phyloP scores from a whole-genome alignment of 2,113 vertebrate species.

The Ammospiza nelsoni region DNA sequence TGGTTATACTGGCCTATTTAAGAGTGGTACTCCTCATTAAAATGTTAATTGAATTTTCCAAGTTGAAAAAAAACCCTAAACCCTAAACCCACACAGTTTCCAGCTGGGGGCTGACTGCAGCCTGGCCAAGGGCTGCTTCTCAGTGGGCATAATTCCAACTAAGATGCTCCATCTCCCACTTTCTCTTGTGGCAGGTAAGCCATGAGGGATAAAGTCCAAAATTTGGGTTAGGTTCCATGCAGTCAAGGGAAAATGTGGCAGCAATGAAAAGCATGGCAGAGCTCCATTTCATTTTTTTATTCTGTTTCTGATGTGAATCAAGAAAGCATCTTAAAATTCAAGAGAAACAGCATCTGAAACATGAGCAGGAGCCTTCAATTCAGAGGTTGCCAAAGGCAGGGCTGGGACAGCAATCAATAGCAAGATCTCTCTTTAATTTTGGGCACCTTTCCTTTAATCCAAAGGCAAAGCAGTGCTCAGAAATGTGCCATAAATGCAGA shows the following conservation, averaged over 20 bases:
- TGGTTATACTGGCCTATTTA: not conserved
- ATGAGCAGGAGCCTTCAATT: not conserved
- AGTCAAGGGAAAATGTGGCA: not conserved
- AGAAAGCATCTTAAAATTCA: not conserved
- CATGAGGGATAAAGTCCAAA: not conserved
- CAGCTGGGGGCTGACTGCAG: not conserved
- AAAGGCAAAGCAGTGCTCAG: not conserved
- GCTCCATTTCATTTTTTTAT: not conserved
- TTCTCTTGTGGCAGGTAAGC: not conserved
- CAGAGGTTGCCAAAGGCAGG: not conserved
- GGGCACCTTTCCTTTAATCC: not conserved
- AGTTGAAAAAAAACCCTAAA: not conserved
- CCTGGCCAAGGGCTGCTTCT: not conserved
- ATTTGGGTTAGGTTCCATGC: not conserved
- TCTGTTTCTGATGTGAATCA: not conserved
- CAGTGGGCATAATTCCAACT: not conserved
- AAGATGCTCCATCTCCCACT: not conserved
- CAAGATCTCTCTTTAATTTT: not conserved
- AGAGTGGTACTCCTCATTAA: not conserved
- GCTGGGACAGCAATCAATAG: not conserved
- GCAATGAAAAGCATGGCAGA: not conserved
- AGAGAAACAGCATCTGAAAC: not conserved
- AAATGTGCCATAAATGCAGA: not conserved
- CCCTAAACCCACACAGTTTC: not conserved
- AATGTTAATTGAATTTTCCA: slow-evolving; percentile 16